Evolutionary conservation across 2,888 invertebrate species (phyloP).

Genomic region (Harpalus rufipes): DNA sequence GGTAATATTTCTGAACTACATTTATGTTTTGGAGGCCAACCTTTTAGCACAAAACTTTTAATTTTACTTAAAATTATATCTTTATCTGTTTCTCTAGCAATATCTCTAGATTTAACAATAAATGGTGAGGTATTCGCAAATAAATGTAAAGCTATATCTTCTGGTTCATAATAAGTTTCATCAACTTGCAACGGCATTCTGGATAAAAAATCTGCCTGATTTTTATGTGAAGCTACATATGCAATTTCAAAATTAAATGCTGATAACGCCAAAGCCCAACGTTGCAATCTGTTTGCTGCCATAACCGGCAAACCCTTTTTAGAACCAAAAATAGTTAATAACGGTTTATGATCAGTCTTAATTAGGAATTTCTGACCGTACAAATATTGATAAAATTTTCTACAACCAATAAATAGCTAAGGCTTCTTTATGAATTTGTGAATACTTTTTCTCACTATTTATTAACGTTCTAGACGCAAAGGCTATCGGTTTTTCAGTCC

Average conservation of each 20-base stretch:
- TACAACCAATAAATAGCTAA: background rate
- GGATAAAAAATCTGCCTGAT: constrained; percentile 68
- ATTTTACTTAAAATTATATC: constrained; percentile 19
- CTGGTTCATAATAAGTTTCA: background rate
- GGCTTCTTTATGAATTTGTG: constrained; percentile 65
- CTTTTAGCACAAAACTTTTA: background rate
- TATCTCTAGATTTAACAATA: constrained; percentile 5
- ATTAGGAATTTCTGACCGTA: constrained; percentile 4
- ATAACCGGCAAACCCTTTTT: constrained; percentile 24
- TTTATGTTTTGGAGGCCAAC: constrained; percentile 2
- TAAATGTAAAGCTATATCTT: background rate
- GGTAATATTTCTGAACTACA: background rate
- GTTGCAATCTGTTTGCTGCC: constrained; percentile 66
- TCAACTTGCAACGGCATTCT: constrained; percentile 35
- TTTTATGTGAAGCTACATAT: constrained; percentile 67
- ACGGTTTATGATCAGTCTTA: constrained; percentile 54
- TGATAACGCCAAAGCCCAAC: constrained; percentile 67
- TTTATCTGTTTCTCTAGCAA: constrained; percentile 11
- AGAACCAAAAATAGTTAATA: constrained; percentile 52
- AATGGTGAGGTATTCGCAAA: background rate
- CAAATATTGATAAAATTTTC: constrained; percentile 45
- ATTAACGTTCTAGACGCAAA: too few species aligned
- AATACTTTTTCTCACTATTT: constrained; percentile 17
- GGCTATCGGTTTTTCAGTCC: too few species aligned
- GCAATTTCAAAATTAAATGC: constrained; percentile 68